Conservation (phyloP, 2,888 invertebrate species). For the Dasypogon diadema region DNA sequence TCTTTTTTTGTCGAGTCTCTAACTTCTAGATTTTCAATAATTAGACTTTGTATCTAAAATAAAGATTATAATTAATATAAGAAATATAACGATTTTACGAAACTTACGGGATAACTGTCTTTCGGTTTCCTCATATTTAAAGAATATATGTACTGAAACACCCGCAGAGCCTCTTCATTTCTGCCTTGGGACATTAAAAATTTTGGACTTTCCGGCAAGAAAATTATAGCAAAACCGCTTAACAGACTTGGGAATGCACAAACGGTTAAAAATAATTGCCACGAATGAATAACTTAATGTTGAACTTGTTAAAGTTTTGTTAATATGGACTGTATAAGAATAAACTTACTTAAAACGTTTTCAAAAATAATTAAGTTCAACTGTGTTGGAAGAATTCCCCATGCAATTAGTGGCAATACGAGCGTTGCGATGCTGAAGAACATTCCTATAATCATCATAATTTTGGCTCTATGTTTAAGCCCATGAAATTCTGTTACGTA, state of each 20-base stretch:
- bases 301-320: neutral
- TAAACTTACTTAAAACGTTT: slow-evolving; percentile 64
- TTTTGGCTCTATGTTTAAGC: slow-evolving; percentile 73
- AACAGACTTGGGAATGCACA: slow-evolving; percentile 73
- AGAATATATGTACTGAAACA: slow-evolving; percentile 72
- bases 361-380: slow-evolving; percentile 70
- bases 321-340: neutral
- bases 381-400: slow-evolving; percentile 76
- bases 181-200: slow-evolving; percentile 64
- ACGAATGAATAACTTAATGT: slow-evolving; percentile 63
- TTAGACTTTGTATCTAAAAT: slow-evolving; percentile 43
- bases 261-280: slow-evolving; percentile 73
- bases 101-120: slow-evolving; percentile 76
- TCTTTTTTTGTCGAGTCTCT: slow-evolving; percentile 37
- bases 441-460: slow-evolving; percentile 76
- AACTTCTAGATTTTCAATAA: no score
- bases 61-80: neutral
- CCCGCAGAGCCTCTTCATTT: slow-evolving; percentile 62
- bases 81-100: neutral
- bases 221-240: slow-evolving; percentile 72
- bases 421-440: slow-evolving; percentile 76
- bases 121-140: slow-evolving; percentile 75
- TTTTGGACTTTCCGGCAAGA: slow-evolving; percentile 70
- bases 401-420: slow-evolving; percentile 78
- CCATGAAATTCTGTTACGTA: slow-evolving; percentile 82